A percentile compares a stretch with the other conserved stretches of the same genome.
phyloP scores from a whole-genome alignment of 2,888 invertebrate species.

The Lysandra bellargus region DNA sequence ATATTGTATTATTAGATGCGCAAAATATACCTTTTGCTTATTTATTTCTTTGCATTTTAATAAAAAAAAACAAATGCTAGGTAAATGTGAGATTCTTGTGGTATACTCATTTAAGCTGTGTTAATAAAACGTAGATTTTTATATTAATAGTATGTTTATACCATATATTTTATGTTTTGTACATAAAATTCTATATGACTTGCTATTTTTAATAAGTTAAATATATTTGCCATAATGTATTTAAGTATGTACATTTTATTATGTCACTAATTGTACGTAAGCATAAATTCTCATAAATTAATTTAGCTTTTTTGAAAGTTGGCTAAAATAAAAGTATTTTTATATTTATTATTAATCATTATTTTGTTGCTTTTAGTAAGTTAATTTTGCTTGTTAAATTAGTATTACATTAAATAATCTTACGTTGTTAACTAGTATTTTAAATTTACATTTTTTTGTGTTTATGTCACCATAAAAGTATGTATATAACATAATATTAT shows the following conservation, averaged over 20 bases:
- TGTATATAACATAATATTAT: background rate
- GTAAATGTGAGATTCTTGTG: background rate
- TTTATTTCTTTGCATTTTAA: background rate
- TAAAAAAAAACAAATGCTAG: background rate
- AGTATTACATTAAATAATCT: background rate
- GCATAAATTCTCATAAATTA: background rate
- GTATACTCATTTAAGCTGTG: constrained; percentile 2
- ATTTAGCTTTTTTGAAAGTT: background rate
- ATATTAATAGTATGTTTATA: background rate
- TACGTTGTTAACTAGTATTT: background rate
- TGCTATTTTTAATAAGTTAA: background rate
- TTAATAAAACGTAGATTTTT: background rate
- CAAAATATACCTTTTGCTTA: constrained; percentile 1
- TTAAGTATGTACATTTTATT: background rate
- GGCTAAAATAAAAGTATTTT: background rate
- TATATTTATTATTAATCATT: background rate
- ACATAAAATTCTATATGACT: background rate
- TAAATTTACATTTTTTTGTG: background rate
- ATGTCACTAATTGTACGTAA: background rate
- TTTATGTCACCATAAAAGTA: background rate
- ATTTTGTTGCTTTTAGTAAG: background rate
- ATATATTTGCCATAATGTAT: background rate
- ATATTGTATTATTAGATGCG: background rate
- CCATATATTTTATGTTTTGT: background rate
- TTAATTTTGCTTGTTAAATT: constrained; percentile 19